phyloP scores from a whole-genome alignment of 2,888 invertebrate species.

The Pammene aurita region DNA sequence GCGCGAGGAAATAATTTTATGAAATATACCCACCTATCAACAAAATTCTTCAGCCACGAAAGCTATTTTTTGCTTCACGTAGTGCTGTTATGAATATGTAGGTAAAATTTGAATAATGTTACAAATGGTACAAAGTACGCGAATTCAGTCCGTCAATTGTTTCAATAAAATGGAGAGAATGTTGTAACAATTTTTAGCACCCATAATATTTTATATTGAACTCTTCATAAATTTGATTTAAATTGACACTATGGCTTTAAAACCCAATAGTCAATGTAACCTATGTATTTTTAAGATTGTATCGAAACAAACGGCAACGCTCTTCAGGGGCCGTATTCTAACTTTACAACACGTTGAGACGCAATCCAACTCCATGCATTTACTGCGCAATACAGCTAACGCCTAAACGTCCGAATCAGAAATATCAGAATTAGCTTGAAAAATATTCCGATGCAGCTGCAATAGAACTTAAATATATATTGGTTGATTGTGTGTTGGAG shows the following conservation, averaged over 20 bases:
- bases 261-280: not conserved
- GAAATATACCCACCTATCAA: constrained; percentile 17
- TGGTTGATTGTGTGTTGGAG: too few species aligned
- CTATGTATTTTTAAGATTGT: too few species aligned
- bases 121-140: constrained; percentile 26
- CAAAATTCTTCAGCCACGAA: constrained; percentile 32
- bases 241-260: not conserved
- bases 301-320: too few species aligned
- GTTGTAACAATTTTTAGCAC: not conserved
- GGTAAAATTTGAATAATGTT: constrained; percentile 33
- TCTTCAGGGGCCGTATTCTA: too few species aligned
- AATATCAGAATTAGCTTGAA: too few species aligned
- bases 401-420: too few species aligned
- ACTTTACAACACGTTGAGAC: too few species aligned
- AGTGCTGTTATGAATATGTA: constrained; percentile 19
- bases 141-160: constrained; percentile 12
- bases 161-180: constrained; percentile 12
- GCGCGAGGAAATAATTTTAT: constrained; percentile 17
- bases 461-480: too few species aligned
- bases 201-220: not conserved
- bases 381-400: too few species aligned
- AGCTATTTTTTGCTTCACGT: constrained; percentile 39
- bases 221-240: not conserved
- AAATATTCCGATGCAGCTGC: too few species aligned
- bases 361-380: too few species aligned